Conservation (phyloP, 2,888 invertebrate genomes). For the Cordilura impudica region DNA sequence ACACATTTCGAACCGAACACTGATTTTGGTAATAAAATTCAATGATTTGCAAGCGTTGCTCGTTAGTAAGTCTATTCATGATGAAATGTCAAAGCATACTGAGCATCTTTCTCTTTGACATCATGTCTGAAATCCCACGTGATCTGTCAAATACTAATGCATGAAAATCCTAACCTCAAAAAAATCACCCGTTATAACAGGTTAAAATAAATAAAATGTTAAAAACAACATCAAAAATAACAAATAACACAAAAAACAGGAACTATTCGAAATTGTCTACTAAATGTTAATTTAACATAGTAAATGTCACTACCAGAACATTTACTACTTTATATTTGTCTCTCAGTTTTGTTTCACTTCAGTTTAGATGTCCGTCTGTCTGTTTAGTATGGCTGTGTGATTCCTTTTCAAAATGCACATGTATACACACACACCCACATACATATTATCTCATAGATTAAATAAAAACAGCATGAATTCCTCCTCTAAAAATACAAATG, state of each 20-base stretch:
- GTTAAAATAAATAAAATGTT: background rate
- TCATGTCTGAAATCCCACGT: no score
- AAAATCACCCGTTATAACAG: no score
- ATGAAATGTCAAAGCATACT: no score
- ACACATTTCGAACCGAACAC: no score
- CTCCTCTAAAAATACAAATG: slow-evolving; percentile 25
- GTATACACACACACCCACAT: background rate
- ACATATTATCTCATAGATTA: background rate
- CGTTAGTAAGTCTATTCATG: no score
- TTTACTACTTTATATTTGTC: slow-evolving; percentile 16
- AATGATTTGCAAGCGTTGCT: no score
- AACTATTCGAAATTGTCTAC: slow-evolving; percentile 9
- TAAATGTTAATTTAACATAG: slow-evolving; percentile 52
- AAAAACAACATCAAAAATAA: background rate
- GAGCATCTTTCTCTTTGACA: no score
- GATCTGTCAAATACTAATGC: no score
- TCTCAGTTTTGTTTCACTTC: background rate
- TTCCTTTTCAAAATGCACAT: background rate
- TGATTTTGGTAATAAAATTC: no score
- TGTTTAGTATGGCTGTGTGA: background rate
- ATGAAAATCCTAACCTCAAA: no score
- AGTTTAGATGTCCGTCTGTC: background rate
- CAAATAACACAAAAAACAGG: background rate
- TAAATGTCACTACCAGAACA: slow-evolving; percentile 58
- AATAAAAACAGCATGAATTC: background rate